phyloP scores from a whole-genome alignment of 2,113 vertebrate genomes.

The Thymallus thymallus region DNA sequence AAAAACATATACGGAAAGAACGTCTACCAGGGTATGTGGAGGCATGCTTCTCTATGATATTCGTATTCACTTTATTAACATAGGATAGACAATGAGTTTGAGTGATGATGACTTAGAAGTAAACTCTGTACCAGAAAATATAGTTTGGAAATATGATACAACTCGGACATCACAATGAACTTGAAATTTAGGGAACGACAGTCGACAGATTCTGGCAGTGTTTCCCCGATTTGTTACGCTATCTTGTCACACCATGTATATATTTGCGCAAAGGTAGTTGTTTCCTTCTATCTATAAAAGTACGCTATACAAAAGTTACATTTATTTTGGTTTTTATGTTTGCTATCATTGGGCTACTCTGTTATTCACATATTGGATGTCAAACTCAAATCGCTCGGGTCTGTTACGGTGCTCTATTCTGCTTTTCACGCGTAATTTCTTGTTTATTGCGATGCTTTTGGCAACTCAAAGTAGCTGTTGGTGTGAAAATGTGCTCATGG shows the following conservation, averaged over 20 bases:
- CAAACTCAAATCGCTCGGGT: not conserved
- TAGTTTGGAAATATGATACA: conserved; percentile 34
- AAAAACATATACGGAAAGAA: conserved; percentile 61
- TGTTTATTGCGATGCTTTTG: not conserved
- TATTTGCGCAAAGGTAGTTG: not conserved
- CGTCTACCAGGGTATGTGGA: conserved; percentile 81
- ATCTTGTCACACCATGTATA: not conserved
- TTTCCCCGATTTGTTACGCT: not conserved
- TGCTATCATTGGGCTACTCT: not conserved
- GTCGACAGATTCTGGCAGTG: not conserved
- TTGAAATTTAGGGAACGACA: conserved; percentile 9
- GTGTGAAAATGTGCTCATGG: conserved; percentile 42
- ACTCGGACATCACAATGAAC: conserved; percentile 20
- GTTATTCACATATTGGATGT: not conserved
- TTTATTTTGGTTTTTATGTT: not conserved
- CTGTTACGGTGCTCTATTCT: not conserved
- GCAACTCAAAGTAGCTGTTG: not conserved
- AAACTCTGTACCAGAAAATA: conserved; percentile 9
- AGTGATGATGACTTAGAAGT: not conserved
- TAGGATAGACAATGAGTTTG: not conserved
- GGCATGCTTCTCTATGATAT: conserved; percentile 4
- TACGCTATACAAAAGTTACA: not conserved
- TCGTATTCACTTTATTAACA: conserved; percentile 1
- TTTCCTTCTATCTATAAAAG: not conserved
- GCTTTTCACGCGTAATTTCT: not conserved